These are phyloP conservation scores for Lophochroa leadbeateri DNA, from an alignment of 2,113 vertebrate species.

Conservation along the genomic window DNA sequence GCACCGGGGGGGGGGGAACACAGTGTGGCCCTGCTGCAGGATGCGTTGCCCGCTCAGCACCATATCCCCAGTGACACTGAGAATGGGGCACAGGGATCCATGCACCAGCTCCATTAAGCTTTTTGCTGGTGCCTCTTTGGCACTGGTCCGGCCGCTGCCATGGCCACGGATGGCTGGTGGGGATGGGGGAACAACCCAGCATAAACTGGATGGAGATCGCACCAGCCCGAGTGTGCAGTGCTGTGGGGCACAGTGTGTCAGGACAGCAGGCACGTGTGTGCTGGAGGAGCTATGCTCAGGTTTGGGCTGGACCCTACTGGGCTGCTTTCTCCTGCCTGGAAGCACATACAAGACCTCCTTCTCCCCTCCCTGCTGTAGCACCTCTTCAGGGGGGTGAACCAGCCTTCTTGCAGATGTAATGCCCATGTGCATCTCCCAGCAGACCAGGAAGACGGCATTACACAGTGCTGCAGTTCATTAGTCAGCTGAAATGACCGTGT, in stretches of 20 bases:
- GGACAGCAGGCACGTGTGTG: not conserved
- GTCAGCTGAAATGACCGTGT: not conserved
- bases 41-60: not conserved
- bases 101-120: fast-evolving
- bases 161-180: fast-evolving
- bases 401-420: not conserved
- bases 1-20: not conserved
- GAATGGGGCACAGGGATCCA: not conserved
- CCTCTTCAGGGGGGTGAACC: not conserved
- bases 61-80: not conserved
- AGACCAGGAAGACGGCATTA: too few relatives aligned
- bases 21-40: not conserved
- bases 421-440: not conserved
- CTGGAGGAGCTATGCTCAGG: not conserved
- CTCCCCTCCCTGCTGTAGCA: not conserved
- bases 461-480: not conserved
- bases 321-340: not conserved
- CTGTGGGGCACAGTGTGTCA: not conserved
- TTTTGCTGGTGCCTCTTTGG: not conserved
- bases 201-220: not conserved
- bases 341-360: fast-evolving
- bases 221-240: not conserved
- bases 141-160: not conserved
- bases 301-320: not conserved
- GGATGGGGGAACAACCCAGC: not conserved